A percentile compares a stretch with the other conserved stretches of the same genome.
These are phyloP conservation scores for Branchinecta lindahli DNA, from an alignment of 1,140 invertebrate species.

Conservation along the genomic window DNA sequence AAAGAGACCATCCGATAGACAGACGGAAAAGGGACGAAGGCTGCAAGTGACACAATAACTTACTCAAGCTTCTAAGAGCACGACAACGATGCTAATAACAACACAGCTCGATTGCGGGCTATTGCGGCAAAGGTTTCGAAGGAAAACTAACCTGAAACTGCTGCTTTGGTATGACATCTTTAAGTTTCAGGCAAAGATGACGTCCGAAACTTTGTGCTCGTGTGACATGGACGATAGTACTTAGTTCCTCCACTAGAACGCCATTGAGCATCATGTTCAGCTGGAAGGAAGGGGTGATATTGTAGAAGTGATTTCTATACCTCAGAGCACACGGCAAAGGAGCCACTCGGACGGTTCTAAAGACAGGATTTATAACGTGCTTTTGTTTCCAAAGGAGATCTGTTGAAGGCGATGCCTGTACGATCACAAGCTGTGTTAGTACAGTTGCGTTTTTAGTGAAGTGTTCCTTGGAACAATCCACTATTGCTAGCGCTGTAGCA, in stretches of 20 bases:
- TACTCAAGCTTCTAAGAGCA: too few species aligned
- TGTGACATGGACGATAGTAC: conserved; percentile 56
- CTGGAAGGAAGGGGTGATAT: conserved; percentile 35
- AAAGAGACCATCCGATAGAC: too few species aligned
- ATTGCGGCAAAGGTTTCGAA: not conserved
- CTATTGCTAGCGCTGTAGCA: too few species aligned
- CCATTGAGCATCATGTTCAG: conserved; percentile 68
- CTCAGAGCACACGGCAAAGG: too few species aligned
- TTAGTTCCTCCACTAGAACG: conserved; percentile 65
- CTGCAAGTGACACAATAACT: too few species aligned
- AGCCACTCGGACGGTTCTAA: too few species aligned
- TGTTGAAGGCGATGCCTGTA: not conserved
- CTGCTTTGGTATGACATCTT: conserved; percentile 75
- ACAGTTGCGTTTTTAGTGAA: too few species aligned
- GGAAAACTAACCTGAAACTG: conserved; percentile 43
- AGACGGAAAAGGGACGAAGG: too few species aligned
- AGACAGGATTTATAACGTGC: not conserved
- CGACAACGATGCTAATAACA: too few species aligned
- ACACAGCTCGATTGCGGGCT: too few species aligned
- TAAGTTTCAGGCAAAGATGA: conserved; percentile 56
- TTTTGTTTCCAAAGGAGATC: not conserved
- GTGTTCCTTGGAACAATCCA: too few species aligned
- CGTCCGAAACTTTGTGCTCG: conserved; percentile 50
- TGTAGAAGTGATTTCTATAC: conserved; percentile 12
- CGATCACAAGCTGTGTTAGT: conserved; percentile 5